Evolutionary conservation across 2,797 vertebrate species (phyloP), one percentile per base, ranked within the genome.

Genomic region (Salmo trutta): DNA sequence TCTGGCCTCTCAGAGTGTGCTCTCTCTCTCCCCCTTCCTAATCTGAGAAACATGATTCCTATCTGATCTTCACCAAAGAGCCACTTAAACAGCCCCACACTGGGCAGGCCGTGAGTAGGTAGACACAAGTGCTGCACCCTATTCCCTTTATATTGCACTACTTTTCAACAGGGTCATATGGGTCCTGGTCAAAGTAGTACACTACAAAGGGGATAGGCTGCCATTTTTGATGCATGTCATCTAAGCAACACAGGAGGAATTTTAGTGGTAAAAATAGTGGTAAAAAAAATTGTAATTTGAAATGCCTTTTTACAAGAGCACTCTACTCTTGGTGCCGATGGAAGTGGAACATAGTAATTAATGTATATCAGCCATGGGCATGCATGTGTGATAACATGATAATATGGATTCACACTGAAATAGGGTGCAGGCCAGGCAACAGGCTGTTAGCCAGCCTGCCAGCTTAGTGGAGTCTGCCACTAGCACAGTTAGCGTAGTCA

Each of bases 1-100:
- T 12, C 59, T 24, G 21, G 80, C 84, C 76, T 27, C 83, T 84
- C 74, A 77, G 68, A 86, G 81, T 53, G 82, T 62, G 82, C 75
- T 74, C 47, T 85, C 82, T 79, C 85, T 74, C 52, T 86, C 82
- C 79, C 85, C 80, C 77, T 68, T 82, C 75, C 81, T 88, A 89
- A 92, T 91, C 90, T 89, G 82, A 71, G 78, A 88, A 88, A 92
- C 87, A 85, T 53, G 80, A 74, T 81, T 79, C 84, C 85, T 88
- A 90, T 91, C 88, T 90, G 89, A 93, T 92, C 89, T 84, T 75
- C 69, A 47, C 74, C 77, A 70, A 47, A 88, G 86, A 88, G 83
- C 86, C 88, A 88, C 85, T 92, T 84, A 85, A 80, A 75, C 79
- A n/a, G 83, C 84, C 77, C 84, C 74, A 79, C 83, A 70, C 74